Base-by-base conservation (phyloP, 2,113 vertebrate species). In the Thomomys bottae region DNA sequence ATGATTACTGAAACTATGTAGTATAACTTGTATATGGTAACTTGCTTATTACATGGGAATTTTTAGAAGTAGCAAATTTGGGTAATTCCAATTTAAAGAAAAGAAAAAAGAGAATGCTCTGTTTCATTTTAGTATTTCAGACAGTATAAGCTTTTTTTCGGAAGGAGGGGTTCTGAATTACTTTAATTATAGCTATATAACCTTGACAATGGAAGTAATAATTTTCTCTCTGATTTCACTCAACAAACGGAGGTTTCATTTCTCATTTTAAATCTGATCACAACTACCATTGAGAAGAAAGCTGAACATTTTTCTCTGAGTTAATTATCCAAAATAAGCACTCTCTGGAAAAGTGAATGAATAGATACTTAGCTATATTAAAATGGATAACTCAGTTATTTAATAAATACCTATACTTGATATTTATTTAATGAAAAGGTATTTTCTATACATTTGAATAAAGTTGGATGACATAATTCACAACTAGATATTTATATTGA, bases 161-260 rank as follows among this genome's bases (percentile, higher is more conserved):
- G 67, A 90, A 17, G 11, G 6, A 87, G 26, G 30, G 8, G 21
- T 2, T 5, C 15, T 34, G 40, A 82, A 86, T 64, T 70, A 84
- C 49, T 80, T 67, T 83, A 94, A 95, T 45, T 73, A 57, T 38
- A 83, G 77, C 40, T 75, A 54, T 78, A 3, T 45, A 85, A 32
- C 1, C 59, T 30, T 90, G 36, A 4, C 24, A 88, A 40, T 73
- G 3, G 8, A 75, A 57, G 64, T 28, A 85, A 85, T 79, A 6
- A 76, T 79, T 88, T 77, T 79, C 64, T 70, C 77, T 75, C 45
- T 90, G 70, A 88, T 66, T 85, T 84, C 34, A 79, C 81, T 79
- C 21, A 88, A 82, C 17, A 90, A 85, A 85, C 67, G 42, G 79
- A 92, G 3, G 64, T 85, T 17, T 85, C 15, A 49, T 92, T 64